Conservation (phyloP, 1,140 invertebrate species). For the Tetranychus urticae region DNA sequence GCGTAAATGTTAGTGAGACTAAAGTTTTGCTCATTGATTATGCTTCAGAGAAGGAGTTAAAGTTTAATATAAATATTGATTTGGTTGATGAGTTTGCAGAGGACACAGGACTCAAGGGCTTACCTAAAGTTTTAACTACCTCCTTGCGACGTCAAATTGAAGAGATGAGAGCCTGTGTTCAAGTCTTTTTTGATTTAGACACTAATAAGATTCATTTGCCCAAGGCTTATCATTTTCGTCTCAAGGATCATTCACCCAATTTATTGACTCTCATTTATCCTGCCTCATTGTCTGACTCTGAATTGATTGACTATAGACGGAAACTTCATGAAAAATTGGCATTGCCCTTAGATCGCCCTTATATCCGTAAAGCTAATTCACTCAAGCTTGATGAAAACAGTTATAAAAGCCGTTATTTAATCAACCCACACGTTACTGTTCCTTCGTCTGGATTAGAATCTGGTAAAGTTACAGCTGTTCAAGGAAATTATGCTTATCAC, state of each 20-base stretch:
- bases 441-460: conserved; percentile 5
- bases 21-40: too few species aligned
- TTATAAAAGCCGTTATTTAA: conserved; percentile 25
- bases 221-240: neutral
- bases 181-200: neutral
- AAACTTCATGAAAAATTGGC: conserved; percentile 34
- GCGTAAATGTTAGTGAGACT: too few species aligned
- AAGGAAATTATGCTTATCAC: conserved; percentile 72
- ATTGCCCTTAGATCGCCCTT: conserved; percentile 36
- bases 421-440: conserved; percentile 45
- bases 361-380: conserved; percentile 41
- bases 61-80: too few species aligned
- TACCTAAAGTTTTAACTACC: neutral
- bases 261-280: neutral
- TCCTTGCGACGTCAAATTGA: neutral
- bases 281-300: neutral
- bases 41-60: too few species aligned
- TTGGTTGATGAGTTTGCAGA: too few species aligned
- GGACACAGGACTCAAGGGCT: neutral
- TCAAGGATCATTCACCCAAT: neutral
- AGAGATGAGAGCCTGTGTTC: neutral
- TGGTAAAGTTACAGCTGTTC: conserved; percentile 29
- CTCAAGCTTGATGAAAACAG: conserved; percentile 29
- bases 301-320: conserved; percentile 32
- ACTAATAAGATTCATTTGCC: neutral